Evolutionary conservation across 2,888 invertebrate genomes (phyloP).

Genomic region (Cephus pulcher): DNA sequence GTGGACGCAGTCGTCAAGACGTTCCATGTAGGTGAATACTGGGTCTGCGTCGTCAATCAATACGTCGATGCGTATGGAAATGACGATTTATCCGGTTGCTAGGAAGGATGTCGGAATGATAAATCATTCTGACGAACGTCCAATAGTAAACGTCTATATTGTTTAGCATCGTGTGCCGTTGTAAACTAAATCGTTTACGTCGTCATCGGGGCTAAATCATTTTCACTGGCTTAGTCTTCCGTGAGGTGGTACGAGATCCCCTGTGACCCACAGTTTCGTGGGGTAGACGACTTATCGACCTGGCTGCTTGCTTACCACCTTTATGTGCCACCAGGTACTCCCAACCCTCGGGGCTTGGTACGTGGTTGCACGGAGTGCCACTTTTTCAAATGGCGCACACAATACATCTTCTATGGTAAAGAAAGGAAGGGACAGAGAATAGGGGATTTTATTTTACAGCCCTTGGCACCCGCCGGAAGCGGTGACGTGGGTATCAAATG

Average conservation of each 20-base stretch:
- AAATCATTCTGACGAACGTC: conserved; percentile 1
- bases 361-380: conserved; percentile 1
- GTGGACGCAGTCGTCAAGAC: neutral
- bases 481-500: neutral
- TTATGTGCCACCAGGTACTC: conserved; percentile 29
- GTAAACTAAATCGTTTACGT: neutral
- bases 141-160: neutral
- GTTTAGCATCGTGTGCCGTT: neutral
- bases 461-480: neutral
- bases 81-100: neutral
- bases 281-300: conserved; percentile 61
- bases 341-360: neutral
- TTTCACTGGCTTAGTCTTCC: neutral
- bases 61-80: neutral
- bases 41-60: neutral
- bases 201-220: conserved; percentile 2
- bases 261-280: conserved; percentile 13
- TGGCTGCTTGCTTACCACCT: conserved; percentile 38
- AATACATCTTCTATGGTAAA: neutral
- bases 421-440: neutral
- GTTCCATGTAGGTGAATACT: neutral
- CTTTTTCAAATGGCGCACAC: neutral
- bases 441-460: neutral
- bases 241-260: neutral
- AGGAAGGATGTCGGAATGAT: neutral